A percentile compares a stretch with the other conserved stretches of the same genome.
phyloP scores from a whole-genome alignment of 2,888 invertebrate species.

The Troglohyphantes excavatus region DNA sequence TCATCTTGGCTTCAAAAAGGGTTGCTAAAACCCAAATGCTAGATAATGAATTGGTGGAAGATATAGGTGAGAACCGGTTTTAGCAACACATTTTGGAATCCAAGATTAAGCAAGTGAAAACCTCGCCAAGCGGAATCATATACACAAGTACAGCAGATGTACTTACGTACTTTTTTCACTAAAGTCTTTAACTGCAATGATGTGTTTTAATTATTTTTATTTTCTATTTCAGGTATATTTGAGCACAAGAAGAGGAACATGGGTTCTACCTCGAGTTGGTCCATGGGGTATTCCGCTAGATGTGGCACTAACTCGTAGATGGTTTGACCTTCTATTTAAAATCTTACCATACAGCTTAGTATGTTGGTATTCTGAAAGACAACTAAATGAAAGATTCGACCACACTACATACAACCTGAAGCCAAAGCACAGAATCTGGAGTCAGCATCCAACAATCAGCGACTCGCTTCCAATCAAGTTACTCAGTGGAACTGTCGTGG shows the following conservation, averaged over 20 bases:
- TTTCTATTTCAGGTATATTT: slow-evolving; percentile 82
- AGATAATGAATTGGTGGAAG: too few species aligned
- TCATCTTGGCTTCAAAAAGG: too few species aligned
- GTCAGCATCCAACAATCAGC: slow-evolving; percentile 82
- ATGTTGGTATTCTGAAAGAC: slow-evolving; percentile 64
- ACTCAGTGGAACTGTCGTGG: slow-evolving; percentile 82
- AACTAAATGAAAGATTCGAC: slow-evolving; percentile 81
- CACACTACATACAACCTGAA: slow-evolving; percentile 83
- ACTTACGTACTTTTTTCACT: too few species aligned
- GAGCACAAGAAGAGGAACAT: slow-evolving; percentile 84
- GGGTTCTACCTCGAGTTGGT: slow-evolving; percentile 84
- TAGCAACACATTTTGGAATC: too few species aligned
- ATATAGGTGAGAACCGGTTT: too few species aligned
- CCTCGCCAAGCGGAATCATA: too few species aligned
- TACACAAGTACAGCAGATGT: too few species aligned
- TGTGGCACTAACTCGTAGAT: slow-evolving; percentile 53
- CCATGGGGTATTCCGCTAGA: slow-evolving; percentile 83
- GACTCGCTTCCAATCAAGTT: slow-evolving; percentile 84
- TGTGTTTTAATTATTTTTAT: slow-evolving; percentile 16
- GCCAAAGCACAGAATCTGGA: slow-evolving; percentile 82
- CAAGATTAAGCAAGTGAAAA: too few species aligned
- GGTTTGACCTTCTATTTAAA: slow-evolving; percentile 43
- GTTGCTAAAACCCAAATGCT: too few species aligned
- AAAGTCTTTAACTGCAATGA: too few species aligned
- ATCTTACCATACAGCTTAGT: slow-evolving; percentile 70